Conservation (phyloP, 2,113 vertebrate genomes). For the Microcebus murinus region DNA sequence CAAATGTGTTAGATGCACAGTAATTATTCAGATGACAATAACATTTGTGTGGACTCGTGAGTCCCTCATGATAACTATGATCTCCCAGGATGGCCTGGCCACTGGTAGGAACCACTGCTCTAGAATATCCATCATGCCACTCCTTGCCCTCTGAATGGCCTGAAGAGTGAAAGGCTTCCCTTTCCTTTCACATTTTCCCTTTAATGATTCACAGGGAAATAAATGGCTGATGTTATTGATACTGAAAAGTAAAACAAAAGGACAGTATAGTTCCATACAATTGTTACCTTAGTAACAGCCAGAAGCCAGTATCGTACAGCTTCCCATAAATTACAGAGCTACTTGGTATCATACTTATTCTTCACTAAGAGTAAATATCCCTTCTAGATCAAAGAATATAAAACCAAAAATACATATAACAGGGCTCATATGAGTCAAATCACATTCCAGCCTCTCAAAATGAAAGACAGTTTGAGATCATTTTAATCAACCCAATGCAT, state of each 20-base stretch:
- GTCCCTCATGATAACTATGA: background rate
- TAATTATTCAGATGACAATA: background rate
- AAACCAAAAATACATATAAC: background rate
- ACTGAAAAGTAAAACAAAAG: conserved; percentile 31
- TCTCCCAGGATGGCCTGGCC: background rate
- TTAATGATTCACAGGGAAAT: conserved; percentile 55
- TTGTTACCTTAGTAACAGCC: background rate
- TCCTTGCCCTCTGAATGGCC: background rate
- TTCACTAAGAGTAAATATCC: background rate
- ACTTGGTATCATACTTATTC: background rate
- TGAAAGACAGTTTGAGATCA: background rate
- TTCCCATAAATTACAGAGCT: conserved; percentile 21
- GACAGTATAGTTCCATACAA: background rate
- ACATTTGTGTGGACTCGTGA: background rate
- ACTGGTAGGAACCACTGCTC: background rate
- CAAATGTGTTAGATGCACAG: background rate
- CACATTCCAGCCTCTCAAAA: background rate
- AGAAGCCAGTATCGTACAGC: background rate
- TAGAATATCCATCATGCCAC: background rate
- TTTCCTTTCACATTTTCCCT: conserved; percentile 40
- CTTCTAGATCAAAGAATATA: conserved; percentile 34
- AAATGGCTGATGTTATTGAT: conserved; percentile 39
- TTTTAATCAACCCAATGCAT: background rate
- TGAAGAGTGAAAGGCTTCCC: background rate
- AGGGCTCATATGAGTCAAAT: background rate